phyloP scores from a whole-genome alignment of 2,888 invertebrate species.

The Cyaniris semiargus region DNA sequence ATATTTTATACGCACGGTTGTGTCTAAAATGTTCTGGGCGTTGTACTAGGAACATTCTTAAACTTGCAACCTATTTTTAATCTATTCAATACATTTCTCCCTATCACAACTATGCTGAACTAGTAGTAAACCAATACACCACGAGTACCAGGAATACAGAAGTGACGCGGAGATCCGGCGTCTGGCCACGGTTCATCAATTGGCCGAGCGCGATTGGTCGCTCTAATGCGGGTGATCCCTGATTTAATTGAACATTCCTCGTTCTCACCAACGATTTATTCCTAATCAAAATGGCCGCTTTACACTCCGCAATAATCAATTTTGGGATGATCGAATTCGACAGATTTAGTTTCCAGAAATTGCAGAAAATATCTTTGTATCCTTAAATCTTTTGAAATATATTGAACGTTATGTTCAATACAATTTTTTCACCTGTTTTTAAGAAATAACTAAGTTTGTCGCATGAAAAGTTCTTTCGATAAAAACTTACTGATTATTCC shows the following conservation, averaged over 20 bases:
- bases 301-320: neutral
- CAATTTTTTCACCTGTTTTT: neutral
- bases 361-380: neutral
- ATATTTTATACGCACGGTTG: too few relatives aligned
- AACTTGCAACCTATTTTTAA: too few relatives aligned
- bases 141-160: constrained; percentile 10
- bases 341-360: neutral
- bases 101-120: neutral
- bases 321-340: neutral
- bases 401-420: too few relatives aligned
- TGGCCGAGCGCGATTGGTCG: constrained; percentile 59
- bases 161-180: constrained; percentile 51
- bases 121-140: constrained; percentile 22
- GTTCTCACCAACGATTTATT: constrained; percentile 40
- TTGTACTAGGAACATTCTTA: too few relatives aligned
- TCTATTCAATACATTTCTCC: neutral
- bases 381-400: too few relatives aligned
- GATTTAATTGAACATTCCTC: constrained; percentile 74
- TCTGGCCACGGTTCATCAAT: constrained; percentile 14
- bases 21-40: too few relatives aligned
- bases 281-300: constrained; percentile 23
- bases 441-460: neutral
- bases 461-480: neutral
- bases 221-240: constrained; percentile 68
- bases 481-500: neutral